Conservation (phyloP, 2,888 invertebrate genomes). For the Octonoba sinensis region DNA sequence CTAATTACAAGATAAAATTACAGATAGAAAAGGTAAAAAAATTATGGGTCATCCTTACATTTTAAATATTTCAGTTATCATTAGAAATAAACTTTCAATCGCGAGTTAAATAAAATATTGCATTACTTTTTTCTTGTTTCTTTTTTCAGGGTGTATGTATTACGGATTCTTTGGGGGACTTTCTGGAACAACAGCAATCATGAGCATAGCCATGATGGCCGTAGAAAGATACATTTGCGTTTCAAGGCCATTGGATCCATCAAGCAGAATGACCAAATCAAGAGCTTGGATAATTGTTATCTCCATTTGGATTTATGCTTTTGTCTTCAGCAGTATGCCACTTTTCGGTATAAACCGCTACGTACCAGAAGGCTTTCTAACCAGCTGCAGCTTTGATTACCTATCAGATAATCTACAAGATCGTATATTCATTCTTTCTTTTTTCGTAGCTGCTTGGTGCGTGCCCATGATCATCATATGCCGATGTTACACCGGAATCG, state of each 20-base stretch:
- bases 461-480: slow-evolving; percentile 80
- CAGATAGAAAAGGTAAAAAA: too few relatives aligned
- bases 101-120: neutral
- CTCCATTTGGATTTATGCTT: slow-evolving; percentile 79
- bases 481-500: slow-evolving; percentile 81
- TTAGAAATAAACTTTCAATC: neutral
- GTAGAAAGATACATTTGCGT: slow-evolving; percentile 87
- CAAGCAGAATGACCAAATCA: slow-evolving; percentile 74
- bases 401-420: slow-evolving; percentile 77
- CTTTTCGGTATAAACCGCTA: slow-evolving; percentile 82
- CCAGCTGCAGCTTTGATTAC: slow-evolving; percentile 89
- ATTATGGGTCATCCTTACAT: too few relatives aligned
- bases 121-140: slow-evolving; percentile 19
- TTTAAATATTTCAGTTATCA: too few relatives aligned
- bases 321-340: slow-evolving; percentile 79
- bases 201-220: slow-evolving; percentile 84
- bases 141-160: slow-evolving; percentile 79
- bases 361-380: slow-evolving; percentile 86
- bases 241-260: slow-evolving; percentile 81
- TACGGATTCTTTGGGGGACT: slow-evolving; percentile 86
- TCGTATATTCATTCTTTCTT: slow-evolving; percentile 80
- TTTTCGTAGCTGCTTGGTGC: slow-evolving; percentile 79
- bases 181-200: slow-evolving; percentile 85
- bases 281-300: slow-evolving; percentile 74
- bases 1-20: too few relatives aligned